Evolutionary conservation across 2,113 vertebrate species (phyloP), one percentile per base, ranked within the genome.

Genomic region (Climacteris rufus): DNA sequence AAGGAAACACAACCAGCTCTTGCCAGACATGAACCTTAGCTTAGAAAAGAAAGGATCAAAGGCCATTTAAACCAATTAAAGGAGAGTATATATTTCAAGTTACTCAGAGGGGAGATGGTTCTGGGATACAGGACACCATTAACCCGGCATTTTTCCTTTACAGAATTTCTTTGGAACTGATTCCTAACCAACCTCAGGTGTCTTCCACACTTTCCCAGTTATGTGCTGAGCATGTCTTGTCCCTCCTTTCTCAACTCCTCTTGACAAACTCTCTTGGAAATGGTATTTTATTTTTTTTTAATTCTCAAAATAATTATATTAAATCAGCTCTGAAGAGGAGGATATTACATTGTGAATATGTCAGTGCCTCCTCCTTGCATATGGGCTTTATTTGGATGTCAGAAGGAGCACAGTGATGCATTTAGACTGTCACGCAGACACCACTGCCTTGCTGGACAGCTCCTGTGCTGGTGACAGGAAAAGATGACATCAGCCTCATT

Each of bases 51-150:
- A 87, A 93, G 47, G 77, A 79, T 83, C 80, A 94, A 95, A 95
- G 92, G 80, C 79, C 76, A 78, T 68, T 76, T 53, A 92, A 90
- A 95, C 71, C 79, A 92, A 92, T 96, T 93, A 94, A 86, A 79
- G 40, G 13, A 80, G n/a, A 89, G 52, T 53, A 71, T 27, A 76
- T 35, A 74, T 79, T 87, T 37, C 45, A 54, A 89, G 49, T 30
- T 86, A 33, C 22, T 86, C 53, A 77, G 71, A 68, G 25, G 28
- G 18, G 28, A 81, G 11, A 39, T 17, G 11, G 10, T 9, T 83
- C 42, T 83, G 53, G 31, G 18, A 52, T 88, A 66, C 6, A 33
- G 13, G 25, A 44, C 64, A 64, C 18, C 60, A 35, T 42, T 81
- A 81, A 88, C 13, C 13, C 42, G 44, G 15, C n/a, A 33, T 54